phyloP scores from a whole-genome alignment of 2,113 vertebrate genomes.

The Diphyllodes magnificus region DNA sequence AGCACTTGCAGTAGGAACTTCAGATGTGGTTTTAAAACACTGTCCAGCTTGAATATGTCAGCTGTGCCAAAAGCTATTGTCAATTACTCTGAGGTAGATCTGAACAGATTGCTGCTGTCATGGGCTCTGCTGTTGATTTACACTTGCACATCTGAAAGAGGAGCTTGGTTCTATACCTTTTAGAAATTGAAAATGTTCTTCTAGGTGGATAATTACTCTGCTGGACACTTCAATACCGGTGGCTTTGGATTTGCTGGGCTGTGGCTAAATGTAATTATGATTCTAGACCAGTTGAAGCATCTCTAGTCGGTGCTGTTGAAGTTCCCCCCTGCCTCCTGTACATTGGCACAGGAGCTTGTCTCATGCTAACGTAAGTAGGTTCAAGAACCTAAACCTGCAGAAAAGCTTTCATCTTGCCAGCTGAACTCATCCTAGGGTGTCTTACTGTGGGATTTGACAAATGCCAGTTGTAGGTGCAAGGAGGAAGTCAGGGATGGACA shows the following conservation, averaged over 20 bases:
- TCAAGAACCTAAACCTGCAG: not conserved
- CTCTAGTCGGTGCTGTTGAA: not conserved
- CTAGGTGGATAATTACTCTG: not conserved
- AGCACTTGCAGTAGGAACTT: not conserved
- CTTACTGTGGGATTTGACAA: not conserved
- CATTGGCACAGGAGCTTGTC: not conserved
- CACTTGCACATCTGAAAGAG: not conserved
- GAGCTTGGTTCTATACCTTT: not conserved
- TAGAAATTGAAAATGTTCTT: not conserved
- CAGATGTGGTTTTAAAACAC: slow-evolving; percentile 36
- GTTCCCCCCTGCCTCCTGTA: not conserved
- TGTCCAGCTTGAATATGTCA: not conserved
- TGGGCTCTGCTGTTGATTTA: not conserved
- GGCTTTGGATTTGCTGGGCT: not conserved
- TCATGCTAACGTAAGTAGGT: not conserved
- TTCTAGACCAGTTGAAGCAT: not conserved
- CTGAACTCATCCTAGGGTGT: not conserved
- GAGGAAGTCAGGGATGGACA: not conserved
- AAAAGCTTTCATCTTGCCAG: not conserved
- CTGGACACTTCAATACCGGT: not conserved
- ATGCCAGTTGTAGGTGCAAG: not conserved
- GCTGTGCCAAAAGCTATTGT: not conserved
- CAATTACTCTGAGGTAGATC: not conserved
- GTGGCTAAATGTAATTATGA: not conserved
- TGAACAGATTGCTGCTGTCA: not conserved